Conservation (phyloP, 2,888 invertebrate genomes). For the Parasteatoda lunata region DNA sequence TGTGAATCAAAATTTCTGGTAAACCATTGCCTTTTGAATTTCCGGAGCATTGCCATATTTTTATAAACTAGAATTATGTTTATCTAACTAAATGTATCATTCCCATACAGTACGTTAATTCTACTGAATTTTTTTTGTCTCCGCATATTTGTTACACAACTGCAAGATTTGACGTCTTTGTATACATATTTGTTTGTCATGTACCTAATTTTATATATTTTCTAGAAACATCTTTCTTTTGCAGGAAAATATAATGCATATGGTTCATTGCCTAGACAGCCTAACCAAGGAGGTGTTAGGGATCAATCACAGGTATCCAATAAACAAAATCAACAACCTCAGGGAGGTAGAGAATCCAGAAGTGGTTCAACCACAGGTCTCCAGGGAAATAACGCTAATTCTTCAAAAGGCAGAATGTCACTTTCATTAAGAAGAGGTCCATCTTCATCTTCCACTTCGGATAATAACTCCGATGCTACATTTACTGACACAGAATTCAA, state of each 20-base stretch:
- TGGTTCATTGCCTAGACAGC: constrained; percentile 55
- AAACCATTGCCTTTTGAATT: too few relatives aligned
- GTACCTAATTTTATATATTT: too few relatives aligned
- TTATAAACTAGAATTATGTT: too few relatives aligned
- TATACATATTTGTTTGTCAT: too few relatives aligned
- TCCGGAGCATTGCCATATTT: too few relatives aligned
- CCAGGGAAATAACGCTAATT: background rate
- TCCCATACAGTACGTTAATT: too few relatives aligned
- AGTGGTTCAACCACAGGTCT: constrained; percentile 41
- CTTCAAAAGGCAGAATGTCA: constrained; percentile 44
- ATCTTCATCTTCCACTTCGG: constrained; percentile 69
- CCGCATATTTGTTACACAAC: too few relatives aligned
- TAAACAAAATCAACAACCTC: background rate
- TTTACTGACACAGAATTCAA: constrained; percentile 67
- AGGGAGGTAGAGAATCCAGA: constrained; percentile 29
- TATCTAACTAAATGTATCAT: too few relatives aligned
- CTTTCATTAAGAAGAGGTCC: constrained; percentile 66
- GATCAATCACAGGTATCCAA: constrained; percentile 17
- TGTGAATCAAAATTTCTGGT: too few relatives aligned
- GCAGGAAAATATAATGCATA: constrained; percentile 54
- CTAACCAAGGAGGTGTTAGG: constrained; percentile 21
- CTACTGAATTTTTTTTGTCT: too few relatives aligned
- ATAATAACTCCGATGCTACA: constrained; percentile 69
- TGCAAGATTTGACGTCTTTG: too few relatives aligned
- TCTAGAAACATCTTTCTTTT: background rate